Evolutionary conservation across 1,140 invertebrate species (phyloP), one percentile per base, ranked within the genome.

Genomic region (Calephelis nemesis): DNA sequence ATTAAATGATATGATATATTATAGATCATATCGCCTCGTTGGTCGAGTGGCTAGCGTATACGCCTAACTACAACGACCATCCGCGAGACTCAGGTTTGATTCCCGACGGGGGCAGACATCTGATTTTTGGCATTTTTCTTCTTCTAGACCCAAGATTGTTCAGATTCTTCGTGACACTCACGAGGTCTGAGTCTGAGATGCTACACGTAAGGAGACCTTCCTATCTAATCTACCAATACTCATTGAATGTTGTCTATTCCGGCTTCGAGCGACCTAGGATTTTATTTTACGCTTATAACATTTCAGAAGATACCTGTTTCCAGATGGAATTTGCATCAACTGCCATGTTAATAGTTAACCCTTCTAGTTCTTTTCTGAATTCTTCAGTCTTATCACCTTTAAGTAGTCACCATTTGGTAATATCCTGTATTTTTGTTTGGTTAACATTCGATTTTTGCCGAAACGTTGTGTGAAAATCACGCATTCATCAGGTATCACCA

Each of bases 401-500:
- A 39, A 62, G 40, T 40, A 62, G 49, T 15, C 63, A 65, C 19
- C 63, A 65, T 39, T 65, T 65, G n/a, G 30, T 62, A n/a, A 49
- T 48, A 7, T 65, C 47, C 4, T 47, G 47, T 4, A 19, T 12
- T 39, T 49, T 50, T 49, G 13, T 19, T 19, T 15, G 45, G 15
- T 30, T 13, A 7, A 19, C 7, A 19, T 39, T 50, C 9, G 5
- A 11, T 39, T 49, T 65, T 65, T 40, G 63, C 5, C 47, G 45
- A 12, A 49, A 49, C 9, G 42, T 19, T 47, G 30, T 50, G 47
- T 13, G 12, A 50, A 40, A 9, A 52, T 30, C 6, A 42, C 39
- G 42, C 52, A 67, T 60, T 67, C 52, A 7, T 45, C 65, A 7
- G 65, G 65, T 9, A 60, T 67, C 5, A 67, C 65, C 12, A 60